These are phyloP conservation scores for Zosterops japonicus DNA, from an alignment of 2,113 vertebrate genomes.

Conservation along the genomic window DNA sequence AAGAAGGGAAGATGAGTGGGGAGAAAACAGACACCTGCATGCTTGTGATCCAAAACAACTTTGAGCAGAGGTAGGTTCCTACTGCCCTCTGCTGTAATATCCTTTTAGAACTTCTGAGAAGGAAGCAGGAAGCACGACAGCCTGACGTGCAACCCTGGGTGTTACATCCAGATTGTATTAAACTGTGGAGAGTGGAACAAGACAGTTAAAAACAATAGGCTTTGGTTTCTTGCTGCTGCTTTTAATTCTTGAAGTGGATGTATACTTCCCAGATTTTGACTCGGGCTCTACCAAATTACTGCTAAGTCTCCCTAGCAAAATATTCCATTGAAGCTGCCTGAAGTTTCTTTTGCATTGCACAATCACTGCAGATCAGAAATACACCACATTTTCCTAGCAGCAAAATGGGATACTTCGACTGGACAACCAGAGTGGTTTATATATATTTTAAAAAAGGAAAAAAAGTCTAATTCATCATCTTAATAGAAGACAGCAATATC, in stretches of 20 bases:
- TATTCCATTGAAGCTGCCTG: background rate
- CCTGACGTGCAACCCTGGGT: background rate
- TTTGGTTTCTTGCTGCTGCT: background rate
- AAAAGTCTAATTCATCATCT: background rate
- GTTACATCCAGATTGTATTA: background rate
- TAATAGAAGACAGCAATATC: background rate
- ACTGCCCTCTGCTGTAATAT: constrained; percentile 55
- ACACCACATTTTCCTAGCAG: background rate
- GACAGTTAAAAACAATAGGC: background rate
- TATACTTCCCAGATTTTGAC: background rate
- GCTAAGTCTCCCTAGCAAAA: background rate
- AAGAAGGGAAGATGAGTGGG: background rate
- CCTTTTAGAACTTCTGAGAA: background rate
- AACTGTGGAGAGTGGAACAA: background rate
- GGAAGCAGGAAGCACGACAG: background rate
- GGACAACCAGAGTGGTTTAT: background rate
- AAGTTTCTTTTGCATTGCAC: background rate
- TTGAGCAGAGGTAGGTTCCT: background rate
- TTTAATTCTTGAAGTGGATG: background rate
- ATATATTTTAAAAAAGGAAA: background rate
- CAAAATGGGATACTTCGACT: background rate
- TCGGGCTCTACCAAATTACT: background rate
- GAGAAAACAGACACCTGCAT: background rate
- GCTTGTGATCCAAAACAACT: background rate
- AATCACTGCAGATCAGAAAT: background rate